These are phyloP conservation scores for Scyliorhinus canicula DNA, from an alignment of 2,797 vertebrate genomes.

Conservation along the genomic window DNA sequence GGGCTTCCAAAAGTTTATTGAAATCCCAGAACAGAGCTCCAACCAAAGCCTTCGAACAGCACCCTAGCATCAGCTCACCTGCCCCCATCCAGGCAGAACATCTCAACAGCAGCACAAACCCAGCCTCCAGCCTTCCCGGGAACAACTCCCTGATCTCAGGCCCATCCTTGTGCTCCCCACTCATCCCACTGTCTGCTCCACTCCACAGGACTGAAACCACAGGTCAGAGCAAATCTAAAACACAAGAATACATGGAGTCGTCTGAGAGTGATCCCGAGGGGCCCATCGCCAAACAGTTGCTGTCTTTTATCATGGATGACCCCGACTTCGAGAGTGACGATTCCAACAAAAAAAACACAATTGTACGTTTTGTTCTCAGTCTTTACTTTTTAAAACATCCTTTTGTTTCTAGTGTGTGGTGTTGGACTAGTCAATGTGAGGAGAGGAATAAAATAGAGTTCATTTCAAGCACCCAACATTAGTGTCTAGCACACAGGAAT, in stretches of 20 bases:
- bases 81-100: conserved; percentile 43
- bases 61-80: conserved; percentile 43
- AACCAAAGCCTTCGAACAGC: conserved; percentile 41
- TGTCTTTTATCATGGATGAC: conserved; percentile 94
- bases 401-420: neutral
- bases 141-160: conserved; percentile 42
- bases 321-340: conserved; percentile 91
- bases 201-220: conserved; percentile 31
- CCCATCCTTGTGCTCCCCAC: conserved; percentile 23
- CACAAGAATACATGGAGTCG: conserved; percentile 53
- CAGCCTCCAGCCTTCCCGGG: conserved; percentile 50
- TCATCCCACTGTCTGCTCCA: conserved; percentile 45
- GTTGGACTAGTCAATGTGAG: neutral
- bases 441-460: neutral
- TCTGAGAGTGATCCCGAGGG: conserved; percentile 81
- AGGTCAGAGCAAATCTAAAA: conserved; percentile 51
- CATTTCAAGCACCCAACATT: neutral
- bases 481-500: neutral
- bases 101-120: conserved; percentile 44
- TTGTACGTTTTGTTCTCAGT: conserved; percentile 43
- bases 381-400: neutral
- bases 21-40: conserved; percentile 43
- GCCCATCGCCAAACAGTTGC: conserved; percentile 81
- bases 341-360: conserved; percentile 65
- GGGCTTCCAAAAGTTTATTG: conserved; percentile 57